phyloP scores from a whole-genome alignment of 2,888 invertebrate species.

The Erebia aethiops region DNA sequence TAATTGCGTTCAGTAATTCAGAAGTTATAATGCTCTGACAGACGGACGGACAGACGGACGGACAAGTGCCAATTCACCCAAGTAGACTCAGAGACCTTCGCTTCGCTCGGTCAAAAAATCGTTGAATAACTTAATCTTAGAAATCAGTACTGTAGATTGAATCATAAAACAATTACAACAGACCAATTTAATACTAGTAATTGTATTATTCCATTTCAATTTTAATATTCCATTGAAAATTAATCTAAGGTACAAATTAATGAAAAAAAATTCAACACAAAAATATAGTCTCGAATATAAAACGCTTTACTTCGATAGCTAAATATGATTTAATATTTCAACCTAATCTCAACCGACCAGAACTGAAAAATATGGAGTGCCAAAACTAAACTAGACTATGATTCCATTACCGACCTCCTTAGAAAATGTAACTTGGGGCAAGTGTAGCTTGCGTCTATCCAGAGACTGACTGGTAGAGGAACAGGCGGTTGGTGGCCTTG shows the following conservation, averaged over 20 bases:
- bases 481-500: constrained; percentile 87
- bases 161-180: neutral
- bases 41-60: too few species aligned
- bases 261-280: too few species aligned
- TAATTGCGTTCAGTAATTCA: too few species aligned
- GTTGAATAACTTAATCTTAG: neutral
- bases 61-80: too few species aligned
- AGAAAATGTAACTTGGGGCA: constrained; percentile 93
- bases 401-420: constrained; percentile 96
- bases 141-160: neutral
- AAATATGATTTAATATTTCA: neutral
- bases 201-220: too few species aligned
- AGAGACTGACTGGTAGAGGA: constrained; percentile 85
- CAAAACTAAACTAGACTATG: constrained; percentile 83
- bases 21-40: too few species aligned
- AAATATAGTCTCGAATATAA: neutral
- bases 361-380: constrained; percentile 19
- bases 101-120: too few species aligned
- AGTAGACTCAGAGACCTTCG: too few species aligned
- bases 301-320: neutral
- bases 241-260: neutral
- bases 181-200: neutral
- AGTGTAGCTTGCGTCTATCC: constrained; percentile 86
- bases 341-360: constrained; percentile 23
- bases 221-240: neutral